Evolutionary conservation across 2,113 vertebrate genomes (phyloP), one percentile per base, ranked within the genome.

Genomic region (Xyrauchen texanus): DNA sequence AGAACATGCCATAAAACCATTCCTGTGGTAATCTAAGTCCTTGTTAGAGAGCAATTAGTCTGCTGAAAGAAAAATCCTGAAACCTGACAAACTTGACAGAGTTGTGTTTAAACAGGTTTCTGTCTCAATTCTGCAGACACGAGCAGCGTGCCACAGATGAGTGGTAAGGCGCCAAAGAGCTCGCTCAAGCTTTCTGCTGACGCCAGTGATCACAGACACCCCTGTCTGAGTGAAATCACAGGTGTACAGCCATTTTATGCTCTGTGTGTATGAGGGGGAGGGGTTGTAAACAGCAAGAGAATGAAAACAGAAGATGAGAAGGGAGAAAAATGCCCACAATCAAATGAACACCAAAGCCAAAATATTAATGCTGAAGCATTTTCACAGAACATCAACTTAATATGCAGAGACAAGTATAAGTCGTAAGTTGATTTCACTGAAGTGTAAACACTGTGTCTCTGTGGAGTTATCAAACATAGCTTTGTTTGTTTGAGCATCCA

Each of bases 41-140:
- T n/a, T 11, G 9, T 21, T 71, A 58, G 51, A 15, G 12, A 34
- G 21, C 21, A 34, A 34, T 34, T 34, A 34, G 21, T 34, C 21
- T 34, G 21, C 21, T 71, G 53, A 47, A 2, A 8, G 42, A 63
- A 60, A 72, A 57, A 57, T 53, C 6, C 49, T 34, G 69, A 53
- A 53, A 61, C 44, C 10, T 34, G 57, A 47, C 10, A 64, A 68
- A 77, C 74, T 55, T 63, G 57, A 80, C 16, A 42, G 62, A 74
- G 73, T 73, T 80, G 77, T 67, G 63, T 68, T 80, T 83, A 21
- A 77, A 81, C 82, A 81, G 80, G 78, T 74, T 71, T 62, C 70
- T 45, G 52, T 34, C 12, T 71, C 67, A 70, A 53, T 64, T 67
- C 55, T 46, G 21, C 11, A 12, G 11, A 42, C 51, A 12, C 12